Conservation (phyloP, 2,113 vertebrate genomes). For the Oncorhynchus mykiss region DNA sequence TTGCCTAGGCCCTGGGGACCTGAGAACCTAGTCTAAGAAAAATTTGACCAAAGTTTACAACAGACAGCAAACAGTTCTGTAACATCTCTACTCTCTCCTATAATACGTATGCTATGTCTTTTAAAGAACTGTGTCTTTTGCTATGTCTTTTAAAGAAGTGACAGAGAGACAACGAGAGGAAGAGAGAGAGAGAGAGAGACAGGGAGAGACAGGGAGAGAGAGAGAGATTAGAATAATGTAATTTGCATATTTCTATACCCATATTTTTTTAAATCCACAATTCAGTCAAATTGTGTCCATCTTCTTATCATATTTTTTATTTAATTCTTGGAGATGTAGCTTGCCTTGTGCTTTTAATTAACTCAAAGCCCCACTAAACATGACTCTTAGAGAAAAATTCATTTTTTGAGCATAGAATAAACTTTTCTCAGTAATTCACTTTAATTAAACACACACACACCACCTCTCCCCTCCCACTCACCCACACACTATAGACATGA, state of each 20-base stretch:
- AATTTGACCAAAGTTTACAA: too few species aligned
- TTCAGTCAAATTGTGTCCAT: slow-evolving; percentile 19
- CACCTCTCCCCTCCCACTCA: slow-evolving; percentile 9
- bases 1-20: not conserved
- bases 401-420: slow-evolving; percentile 25
- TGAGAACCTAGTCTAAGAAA: too few species aligned
- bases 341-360: slow-evolving; percentile 37
- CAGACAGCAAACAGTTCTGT: too few species aligned
- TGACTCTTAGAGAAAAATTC: slow-evolving; percentile 13
- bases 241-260: slow-evolving; percentile 25
- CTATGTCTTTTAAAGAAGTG: too few species aligned
- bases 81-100: too few species aligned
- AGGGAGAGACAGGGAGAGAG: not conserved
- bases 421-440: slow-evolving; percentile 5
- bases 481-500: slow-evolving; percentile 13
- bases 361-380: slow-evolving; percentile 33
- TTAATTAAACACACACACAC: not conserved
- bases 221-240: slow-evolving; percentile 17
- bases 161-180: not conserved
- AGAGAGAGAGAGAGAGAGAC: slow-evolving; percentile 1
- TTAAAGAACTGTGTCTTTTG: too few species aligned
- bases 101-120: too few species aligned
- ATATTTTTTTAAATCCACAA: slow-evolving; percentile 31
- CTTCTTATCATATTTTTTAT: slow-evolving; percentile 45
- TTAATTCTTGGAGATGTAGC: slow-evolving; percentile 42